Conservation (phyloP, 2,888 invertebrate species). For the Noctua fimbriata region DNA sequence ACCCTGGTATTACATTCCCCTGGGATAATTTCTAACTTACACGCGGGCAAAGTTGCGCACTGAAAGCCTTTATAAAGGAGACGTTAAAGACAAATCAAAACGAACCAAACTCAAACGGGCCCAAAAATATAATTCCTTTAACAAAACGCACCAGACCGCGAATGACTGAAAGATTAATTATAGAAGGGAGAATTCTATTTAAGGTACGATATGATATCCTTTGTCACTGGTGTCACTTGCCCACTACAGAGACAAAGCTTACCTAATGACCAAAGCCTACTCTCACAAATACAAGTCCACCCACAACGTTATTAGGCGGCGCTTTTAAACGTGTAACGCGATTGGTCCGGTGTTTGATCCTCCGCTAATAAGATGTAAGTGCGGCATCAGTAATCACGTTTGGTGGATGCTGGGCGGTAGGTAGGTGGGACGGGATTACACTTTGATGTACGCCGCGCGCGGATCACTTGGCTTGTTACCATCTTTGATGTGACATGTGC, state of each 20-base stretch:
- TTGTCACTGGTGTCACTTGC: slow-evolving; percentile 25
- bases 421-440: slow-evolving; percentile 14
- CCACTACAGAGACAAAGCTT: slow-evolving; percentile 17
- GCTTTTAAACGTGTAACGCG: slow-evolving; percentile 52
- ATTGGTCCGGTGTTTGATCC: slow-evolving; percentile 58
- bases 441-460: slow-evolving; percentile 50
- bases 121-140: slow-evolving; percentile 8
- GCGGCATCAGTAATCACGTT: slow-evolving; percentile 48
- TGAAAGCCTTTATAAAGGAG: not conserved
- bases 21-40: not conserved
- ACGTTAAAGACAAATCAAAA: slow-evolving; percentile 25
- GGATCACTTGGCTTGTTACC: slow-evolving; percentile 22
- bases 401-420: slow-evolving; percentile 19
- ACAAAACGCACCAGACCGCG: slow-evolving; percentile 18
- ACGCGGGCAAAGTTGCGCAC: not conserved
- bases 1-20: not conserved
- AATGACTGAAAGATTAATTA: slow-evolving; percentile 35
- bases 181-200: slow-evolving; percentile 18
- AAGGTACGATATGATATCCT: slow-evolving; percentile 41
- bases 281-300: slow-evolving; percentile 8
- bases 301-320: slow-evolving; percentile 29
- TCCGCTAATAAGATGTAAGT: slow-evolving; percentile 52
- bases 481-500: slow-evolving; percentile 24
- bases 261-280: slow-evolving; percentile 18
- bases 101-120: slow-evolving; percentile 10